Evolutionary conservation across 1,140 invertebrate species (phyloP), one percentile per base, ranked within the genome.

Genomic region (Trissolcus basalis): DNA sequence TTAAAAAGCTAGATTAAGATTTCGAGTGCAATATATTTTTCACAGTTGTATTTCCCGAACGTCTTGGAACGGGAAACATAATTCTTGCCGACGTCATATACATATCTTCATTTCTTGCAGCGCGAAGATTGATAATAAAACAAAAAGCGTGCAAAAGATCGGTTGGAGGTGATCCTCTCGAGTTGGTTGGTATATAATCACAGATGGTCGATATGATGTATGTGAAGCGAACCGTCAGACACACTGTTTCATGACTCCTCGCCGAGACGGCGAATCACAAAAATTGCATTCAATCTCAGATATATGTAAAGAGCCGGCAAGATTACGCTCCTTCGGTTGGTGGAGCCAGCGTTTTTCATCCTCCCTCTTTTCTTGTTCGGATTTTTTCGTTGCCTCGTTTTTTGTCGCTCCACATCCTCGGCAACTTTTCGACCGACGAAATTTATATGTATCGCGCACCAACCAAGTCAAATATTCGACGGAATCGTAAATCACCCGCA

Each of bases 271-370:
- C 53, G 45, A 41, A 41, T 48, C 39, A 27, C 63, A 74, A 74
- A 68, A 74, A 74, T 67, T 61, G 55, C 56, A 64, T 73, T 73
- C 61, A 61, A 67, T 74, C 63, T 68, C 9, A 56, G 63, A 74
- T 63, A 44, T 61, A 67, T 67, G 71, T 49, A 60, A 65, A 73
- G 60, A 73, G 47, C 48, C 43, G 55, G 35, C 56, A 49, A 67
- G 71, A 67, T 74, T 61, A 68, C 1, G 19, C 58, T 63, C n/a
- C 16, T 43, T 45, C 51, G 55, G 35, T 54, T 14, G 11, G 39
- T 27, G 48, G 3, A 43, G 39, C 43, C 56, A 47, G 15, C 58
- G 19, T 73, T 73, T 67, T 73, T 65, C 43, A 10, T 41, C 16
- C 45, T 73, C 47, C 16, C 45, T 73, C 61, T 61, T 73, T 73